These are phyloP conservation scores for Sarcophaga bullata DNA, from an alignment of 1,140 invertebrate genomes.

Conservation along the genomic window DNA sequence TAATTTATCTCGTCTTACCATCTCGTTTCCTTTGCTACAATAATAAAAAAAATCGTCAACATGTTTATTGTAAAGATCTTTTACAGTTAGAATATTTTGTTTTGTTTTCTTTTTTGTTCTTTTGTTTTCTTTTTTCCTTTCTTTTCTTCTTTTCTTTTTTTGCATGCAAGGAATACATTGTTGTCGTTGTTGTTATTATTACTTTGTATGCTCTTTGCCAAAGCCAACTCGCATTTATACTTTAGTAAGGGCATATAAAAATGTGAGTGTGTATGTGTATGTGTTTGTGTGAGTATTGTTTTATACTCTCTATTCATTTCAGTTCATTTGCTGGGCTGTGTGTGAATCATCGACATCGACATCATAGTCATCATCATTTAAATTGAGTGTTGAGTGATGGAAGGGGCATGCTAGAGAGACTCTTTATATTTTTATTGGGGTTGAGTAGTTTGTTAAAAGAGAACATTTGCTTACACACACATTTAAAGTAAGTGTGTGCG, in stretches of 20 bases:
- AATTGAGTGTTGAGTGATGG: too few species aligned
- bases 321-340: conserved; percentile 63
- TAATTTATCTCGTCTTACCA: too few species aligned
- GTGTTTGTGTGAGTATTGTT: not conserved
- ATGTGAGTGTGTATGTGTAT: not conserved
- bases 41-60: too few species aligned
- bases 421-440: conserved; percentile 22
- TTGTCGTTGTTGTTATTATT: not conserved
- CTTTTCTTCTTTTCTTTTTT: too few species aligned
- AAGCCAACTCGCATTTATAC: not conserved
- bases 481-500: not conserved
- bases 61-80: too few species aligned
- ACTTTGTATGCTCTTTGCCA: not conserved
- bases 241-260: not conserved
- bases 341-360: conserved; percentile 50
- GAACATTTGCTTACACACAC: too few species aligned
- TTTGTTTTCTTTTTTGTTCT: too few species aligned
- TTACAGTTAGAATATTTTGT: too few species aligned
- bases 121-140: too few species aligned
- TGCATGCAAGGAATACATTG: not conserved
- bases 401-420: not conserved
- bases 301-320: conserved; percentile 55
- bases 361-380: not conserved
- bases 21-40: too few species aligned
- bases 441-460: not conserved